Percentiles rank a stretch among this genome's conserved stretches.
These are phyloP conservation scores for Myrmecobius fasciatus DNA, from an alignment of 2,113 vertebrate genomes.

Conservation along the genomic window DNA sequence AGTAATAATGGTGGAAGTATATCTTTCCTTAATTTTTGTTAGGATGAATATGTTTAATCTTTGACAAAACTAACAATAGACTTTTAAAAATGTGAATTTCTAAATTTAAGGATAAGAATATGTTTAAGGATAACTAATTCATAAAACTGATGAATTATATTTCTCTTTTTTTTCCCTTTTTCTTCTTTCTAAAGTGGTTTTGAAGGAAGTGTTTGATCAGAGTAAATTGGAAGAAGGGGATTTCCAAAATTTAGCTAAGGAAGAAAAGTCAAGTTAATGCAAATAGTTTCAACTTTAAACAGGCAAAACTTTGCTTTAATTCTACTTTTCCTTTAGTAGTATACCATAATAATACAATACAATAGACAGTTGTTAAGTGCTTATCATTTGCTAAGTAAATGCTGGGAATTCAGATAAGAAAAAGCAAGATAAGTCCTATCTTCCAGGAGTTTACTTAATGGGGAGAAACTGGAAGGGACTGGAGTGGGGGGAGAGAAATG, in stretches of 20 bases:
- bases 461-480: background rate
- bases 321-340: conserved; percentile 32
- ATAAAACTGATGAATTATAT: conserved; percentile 40
- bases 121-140: conserved; percentile 11
- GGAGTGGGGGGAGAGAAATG: too few relatives aligned
- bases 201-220: conserved; percentile 55
- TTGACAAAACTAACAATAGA: conserved; percentile 38
- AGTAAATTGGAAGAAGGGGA: conserved; percentile 51
- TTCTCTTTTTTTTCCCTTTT: conserved; percentile 41
- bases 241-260: conserved; percentile 50
- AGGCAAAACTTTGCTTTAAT: conserved; percentile 40
- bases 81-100: conserved; percentile 12
- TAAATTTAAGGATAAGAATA: conserved; percentile 10
- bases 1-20: background rate
- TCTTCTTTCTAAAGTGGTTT: conserved; percentile 57
- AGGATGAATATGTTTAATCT: conserved; percentile 21
- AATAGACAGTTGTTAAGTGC: background rate
- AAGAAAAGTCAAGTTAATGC: conserved; percentile 62
- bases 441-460: background rate
- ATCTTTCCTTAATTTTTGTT: conserved; percentile 33
- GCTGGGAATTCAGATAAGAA: background rate
- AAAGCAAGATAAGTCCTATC: background rate
- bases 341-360: background rate
- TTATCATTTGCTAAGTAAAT: background rate
- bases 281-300: conserved; percentile 20